phyloP scores from a whole-genome alignment of 2,888 invertebrate genomes.

The Hypena proboscidalis region DNA sequence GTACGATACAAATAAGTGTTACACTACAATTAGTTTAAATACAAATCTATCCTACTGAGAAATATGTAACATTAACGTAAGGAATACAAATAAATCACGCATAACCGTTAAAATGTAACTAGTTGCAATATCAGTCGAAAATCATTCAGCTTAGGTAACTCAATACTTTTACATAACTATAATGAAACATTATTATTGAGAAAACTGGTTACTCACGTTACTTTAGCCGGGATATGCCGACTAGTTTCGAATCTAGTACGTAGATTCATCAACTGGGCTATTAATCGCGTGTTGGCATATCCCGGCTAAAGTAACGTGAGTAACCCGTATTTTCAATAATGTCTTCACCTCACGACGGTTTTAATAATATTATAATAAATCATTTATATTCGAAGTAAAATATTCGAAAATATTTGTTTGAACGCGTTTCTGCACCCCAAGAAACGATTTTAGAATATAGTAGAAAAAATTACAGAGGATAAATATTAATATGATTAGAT shows the following conservation, averaged over 20 bases:
- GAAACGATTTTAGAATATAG: slow-evolving; percentile 4
- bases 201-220: no score
- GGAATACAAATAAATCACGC: slow-evolving; percentile 56
- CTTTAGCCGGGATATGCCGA: no score
- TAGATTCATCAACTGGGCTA: no score
- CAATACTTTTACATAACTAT: slow-evolving; percentile 45
- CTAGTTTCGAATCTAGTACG: no score
- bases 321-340: no score
- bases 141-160: slow-evolving; percentile 62
- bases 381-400: slow-evolving; percentile 25
- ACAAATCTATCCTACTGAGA: slow-evolving; percentile 55
- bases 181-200: slow-evolving; percentile 41
- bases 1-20: slow-evolving; percentile 58
- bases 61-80: slow-evolving; percentile 57
- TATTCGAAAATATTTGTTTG: slow-evolving; percentile 18
- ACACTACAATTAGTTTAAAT: slow-evolving; percentile 41
- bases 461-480: slow-evolving; percentile 20
- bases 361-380: slow-evolving; percentile 40
- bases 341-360: no score
- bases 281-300: no score
- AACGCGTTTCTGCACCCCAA: slow-evolving; percentile 10
- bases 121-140: slow-evolving; percentile 68
- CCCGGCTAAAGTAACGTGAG: no score
- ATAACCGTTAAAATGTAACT: slow-evolving; percentile 41
- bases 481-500: slow-evolving; percentile 2